Conservation (phyloP, 2,888 invertebrate species). For the Allygus modestus region DNA sequence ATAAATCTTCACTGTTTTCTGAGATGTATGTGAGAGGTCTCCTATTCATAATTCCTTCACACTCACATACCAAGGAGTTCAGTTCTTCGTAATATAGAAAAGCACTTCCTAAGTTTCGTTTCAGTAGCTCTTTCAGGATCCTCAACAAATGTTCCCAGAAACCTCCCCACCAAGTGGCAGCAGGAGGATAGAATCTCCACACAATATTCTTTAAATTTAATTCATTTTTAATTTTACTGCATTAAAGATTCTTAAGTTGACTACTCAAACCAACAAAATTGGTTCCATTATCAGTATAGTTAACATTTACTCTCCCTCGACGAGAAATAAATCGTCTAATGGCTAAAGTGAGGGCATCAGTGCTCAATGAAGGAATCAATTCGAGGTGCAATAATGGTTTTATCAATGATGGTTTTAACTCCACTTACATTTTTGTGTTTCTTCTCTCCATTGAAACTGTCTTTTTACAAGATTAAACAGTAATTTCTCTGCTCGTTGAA, state of each 20-base stretch:
- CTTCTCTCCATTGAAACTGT: too few species aligned
- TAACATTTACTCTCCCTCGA: constrained; percentile 71
- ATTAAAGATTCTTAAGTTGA: constrained; percentile 77
- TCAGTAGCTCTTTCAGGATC: constrained; percentile 54
- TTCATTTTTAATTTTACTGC: constrained; percentile 72
- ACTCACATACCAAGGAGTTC: too few species aligned
- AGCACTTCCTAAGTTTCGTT: constrained; percentile 36
- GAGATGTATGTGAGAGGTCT: too few species aligned
- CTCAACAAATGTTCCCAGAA: constrained; percentile 53
- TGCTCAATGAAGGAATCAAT: constrained; percentile 70
- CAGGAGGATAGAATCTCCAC: constrained; percentile 73
- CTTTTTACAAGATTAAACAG: too few species aligned
- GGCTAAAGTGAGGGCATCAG: constrained; percentile 71
- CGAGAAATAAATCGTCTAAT: constrained; percentile 72
- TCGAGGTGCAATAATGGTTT: constrained; percentile 72
- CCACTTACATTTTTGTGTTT: too few species aligned
- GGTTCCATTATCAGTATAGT: constrained; percentile 73
- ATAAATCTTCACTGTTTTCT: too few species aligned
- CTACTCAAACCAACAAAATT: constrained; percentile 73
- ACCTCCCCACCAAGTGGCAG: constrained; percentile 73
- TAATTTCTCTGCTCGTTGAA: too few species aligned
- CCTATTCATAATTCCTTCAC: too few species aligned
- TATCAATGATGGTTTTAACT: neutral
- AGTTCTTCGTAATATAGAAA: too few species aligned
- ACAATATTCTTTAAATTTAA: constrained; percentile 66